A percentile compares a stretch with the other conserved stretches of the same genome.
These are phyloP conservation scores for Mandrillus leucophaeus DNA, from an alignment of 2,113 vertebrate genomes.

Conservation along the genomic window DNA sequence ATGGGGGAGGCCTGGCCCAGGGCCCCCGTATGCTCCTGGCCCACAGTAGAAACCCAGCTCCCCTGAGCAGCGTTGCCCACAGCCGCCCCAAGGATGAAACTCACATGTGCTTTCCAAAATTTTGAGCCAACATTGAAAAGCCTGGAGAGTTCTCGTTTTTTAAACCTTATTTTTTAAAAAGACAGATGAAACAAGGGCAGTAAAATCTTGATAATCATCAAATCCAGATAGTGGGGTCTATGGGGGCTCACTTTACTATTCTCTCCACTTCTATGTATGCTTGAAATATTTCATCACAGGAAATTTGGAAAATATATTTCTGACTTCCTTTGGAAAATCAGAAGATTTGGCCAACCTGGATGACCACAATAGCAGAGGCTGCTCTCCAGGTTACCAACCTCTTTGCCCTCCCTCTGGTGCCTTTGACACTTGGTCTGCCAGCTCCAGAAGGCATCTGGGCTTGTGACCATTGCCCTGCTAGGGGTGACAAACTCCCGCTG, in stretches of 20 bases:
- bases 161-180: neutral
- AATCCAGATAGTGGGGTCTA: neutral
- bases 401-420: neutral
- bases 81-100: neutral
- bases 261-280: neutral
- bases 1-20: rapidly evolving
- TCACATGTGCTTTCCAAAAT: neutral
- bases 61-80: neutral
- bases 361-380: neutral
- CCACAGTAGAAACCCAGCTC: neutral
- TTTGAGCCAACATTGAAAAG: neutral
- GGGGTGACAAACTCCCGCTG: neutral
- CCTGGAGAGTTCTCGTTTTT: neutral
- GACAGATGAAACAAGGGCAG: neutral
- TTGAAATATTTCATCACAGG: neutral
- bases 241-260: neutral
- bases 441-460: neutral
- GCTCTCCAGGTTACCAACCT: neutral
- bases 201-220: neutral
- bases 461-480: neutral
- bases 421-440: neutral
- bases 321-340: neutral
- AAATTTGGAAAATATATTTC: neutral
- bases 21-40: neutral
- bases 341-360: neutral